Evolutionary conservation across 2,888 invertebrate species (phyloP).

Genomic region (Eupithecia insigniata): DNA sequence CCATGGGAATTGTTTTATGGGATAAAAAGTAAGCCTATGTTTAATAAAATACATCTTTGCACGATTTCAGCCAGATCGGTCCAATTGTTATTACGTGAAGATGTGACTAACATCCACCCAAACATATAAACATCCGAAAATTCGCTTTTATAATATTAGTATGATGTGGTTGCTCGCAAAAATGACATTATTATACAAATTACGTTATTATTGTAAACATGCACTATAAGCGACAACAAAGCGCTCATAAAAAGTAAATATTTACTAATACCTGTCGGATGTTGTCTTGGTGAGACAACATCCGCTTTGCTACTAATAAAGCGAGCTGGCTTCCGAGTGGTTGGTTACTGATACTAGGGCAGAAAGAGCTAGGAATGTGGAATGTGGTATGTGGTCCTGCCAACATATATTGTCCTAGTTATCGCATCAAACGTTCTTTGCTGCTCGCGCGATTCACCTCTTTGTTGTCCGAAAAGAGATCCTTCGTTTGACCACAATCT

Average conservation of each 20-base stretch:
- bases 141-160: no score
- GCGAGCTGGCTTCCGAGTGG: background rate
- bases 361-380: background rate
- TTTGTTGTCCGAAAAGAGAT: no score
- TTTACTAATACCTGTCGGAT: background rate
- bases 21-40: no score
- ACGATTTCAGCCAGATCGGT: no score
- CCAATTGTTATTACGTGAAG: no score
- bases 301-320: background rate
- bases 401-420: background rate
- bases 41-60: no score
- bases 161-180: background rate
- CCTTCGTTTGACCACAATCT: no score
- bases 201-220: background rate
- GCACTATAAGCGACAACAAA: background rate
- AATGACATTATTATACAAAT: background rate
- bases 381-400: no score
- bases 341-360: background rate
- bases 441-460: no score
- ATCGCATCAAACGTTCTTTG: background rate
- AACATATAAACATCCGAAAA: no score
- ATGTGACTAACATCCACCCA: no score
- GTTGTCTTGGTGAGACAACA: background rate
- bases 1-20: no score
- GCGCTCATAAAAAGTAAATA: background rate